phyloP scores from a whole-genome alignment of 2,888 invertebrate genomes.

The Stegophylla sp. region DNA sequence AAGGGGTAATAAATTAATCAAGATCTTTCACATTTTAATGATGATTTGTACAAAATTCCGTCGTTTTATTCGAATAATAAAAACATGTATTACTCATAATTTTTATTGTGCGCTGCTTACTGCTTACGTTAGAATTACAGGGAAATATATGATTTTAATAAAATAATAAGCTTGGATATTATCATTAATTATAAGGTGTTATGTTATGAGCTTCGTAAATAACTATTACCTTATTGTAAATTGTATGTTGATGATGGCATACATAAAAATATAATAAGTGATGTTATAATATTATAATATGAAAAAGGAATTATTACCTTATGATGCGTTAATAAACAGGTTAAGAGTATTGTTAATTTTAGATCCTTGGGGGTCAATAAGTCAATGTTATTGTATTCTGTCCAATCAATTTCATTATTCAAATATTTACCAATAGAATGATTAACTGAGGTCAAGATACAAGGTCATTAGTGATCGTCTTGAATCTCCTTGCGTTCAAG shows the following conservation, averaged over 20 bases:
- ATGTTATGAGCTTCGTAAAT: not conserved
- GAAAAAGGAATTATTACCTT: not conserved
- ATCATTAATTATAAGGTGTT: not conserved
- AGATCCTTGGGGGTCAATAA: slow-evolving; percentile 33
- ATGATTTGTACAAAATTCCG: too few relatives aligned
- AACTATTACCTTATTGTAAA: not conserved
- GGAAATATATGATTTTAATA: too few relatives aligned
- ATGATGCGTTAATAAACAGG: not conserved
- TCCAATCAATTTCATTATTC: slow-evolving; percentile 9
- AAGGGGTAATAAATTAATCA: too few relatives aligned
- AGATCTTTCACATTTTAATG: too few relatives aligned
- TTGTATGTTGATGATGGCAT: not conserved
- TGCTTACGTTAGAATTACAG: too few relatives aligned
- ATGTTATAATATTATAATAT: not conserved
- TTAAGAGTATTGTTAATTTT: slow-evolving; percentile 12
- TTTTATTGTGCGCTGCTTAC: too few relatives aligned
- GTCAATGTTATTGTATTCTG: slow-evolving; percentile 29
- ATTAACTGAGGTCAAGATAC: slow-evolving; percentile 35
- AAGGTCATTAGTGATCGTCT: slow-evolving; percentile 31
- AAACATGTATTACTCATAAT: too few relatives aligned
- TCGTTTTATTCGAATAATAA: too few relatives aligned
- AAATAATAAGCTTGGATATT: too few relatives aligned
- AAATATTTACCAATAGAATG: slow-evolving; percentile 36
- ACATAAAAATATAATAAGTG: not conserved
- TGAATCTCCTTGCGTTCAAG: slow-evolving; percentile 35